These are phyloP conservation scores for Ips nitidus DNA, from an alignment of 1,140 invertebrate genomes.

Conservation along the genomic window DNA sequence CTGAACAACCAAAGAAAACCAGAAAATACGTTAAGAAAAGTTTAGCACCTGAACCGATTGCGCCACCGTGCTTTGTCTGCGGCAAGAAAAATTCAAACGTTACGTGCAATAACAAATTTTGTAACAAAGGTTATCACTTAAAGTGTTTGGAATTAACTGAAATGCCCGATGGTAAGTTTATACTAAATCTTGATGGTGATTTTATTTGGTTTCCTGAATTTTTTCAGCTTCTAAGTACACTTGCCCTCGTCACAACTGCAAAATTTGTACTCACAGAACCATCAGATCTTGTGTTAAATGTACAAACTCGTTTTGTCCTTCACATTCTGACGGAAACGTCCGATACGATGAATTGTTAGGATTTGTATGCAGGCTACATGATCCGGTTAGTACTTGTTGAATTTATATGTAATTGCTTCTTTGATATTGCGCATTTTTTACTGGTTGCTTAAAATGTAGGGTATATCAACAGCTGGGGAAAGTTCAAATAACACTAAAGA, in stretches of 20 bases:
- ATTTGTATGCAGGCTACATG: conserved; percentile 45
- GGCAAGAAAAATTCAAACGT: conserved; percentile 36
- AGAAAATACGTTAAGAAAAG: conserved; percentile 41
- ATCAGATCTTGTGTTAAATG: conserved; percentile 47
- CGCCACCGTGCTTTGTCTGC: conserved; percentile 48
- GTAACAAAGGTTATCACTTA: conserved; percentile 48
- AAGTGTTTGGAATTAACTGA: conserved; percentile 43
- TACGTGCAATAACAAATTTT: conserved; percentile 46
- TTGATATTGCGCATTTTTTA: too few species aligned
- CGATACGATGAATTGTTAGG: conserved; percentile 45
- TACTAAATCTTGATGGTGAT: neutral
- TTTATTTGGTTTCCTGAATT: neutral
- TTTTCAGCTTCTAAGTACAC: conserved; percentile 42
- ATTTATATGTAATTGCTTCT: neutral
- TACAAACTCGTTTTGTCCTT: conserved; percentile 48
- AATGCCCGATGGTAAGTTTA: conserved; percentile 42
- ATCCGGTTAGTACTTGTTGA: conserved; percentile 41
- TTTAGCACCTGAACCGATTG: conserved; percentile 11
- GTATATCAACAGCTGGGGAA: too few species aligned
- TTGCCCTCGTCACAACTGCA: conserved; percentile 48
- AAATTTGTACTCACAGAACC: conserved; percentile 46
- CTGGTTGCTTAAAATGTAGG: too few species aligned
- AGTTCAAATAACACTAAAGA: too few species aligned
- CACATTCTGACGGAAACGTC: conserved; percentile 46
- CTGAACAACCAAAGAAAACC: conserved; percentile 28